Conservation (phyloP, 2,888 invertebrate species). For the Drosophila cracens region DNA sequence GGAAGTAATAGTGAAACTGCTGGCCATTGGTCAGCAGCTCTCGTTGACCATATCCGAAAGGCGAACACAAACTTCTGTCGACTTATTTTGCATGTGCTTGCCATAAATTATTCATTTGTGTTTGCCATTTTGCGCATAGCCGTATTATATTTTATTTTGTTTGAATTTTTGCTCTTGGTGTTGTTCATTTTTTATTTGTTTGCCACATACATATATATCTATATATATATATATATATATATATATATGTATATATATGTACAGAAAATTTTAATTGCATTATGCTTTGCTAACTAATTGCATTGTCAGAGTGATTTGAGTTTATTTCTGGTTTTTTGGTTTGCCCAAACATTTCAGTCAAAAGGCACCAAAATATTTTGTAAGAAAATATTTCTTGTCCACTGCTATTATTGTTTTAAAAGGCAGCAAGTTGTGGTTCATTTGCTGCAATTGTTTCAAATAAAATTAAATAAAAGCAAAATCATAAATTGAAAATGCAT, state of each 20-base stretch:
- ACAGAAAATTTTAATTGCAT: constrained; percentile 48
- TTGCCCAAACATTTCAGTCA: constrained; percentile 50
- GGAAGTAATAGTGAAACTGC: constrained; percentile 6
- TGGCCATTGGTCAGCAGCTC: constrained; percentile 43
- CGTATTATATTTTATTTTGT: constrained; percentile 48
- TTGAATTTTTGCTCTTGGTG: constrained; percentile 14
- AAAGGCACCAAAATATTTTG: constrained; percentile 37
- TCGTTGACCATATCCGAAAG: constrained; percentile 20
- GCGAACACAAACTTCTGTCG: constrained; percentile 43
- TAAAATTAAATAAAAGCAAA: constrained; percentile 4
- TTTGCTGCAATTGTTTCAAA: constrained; percentile 17
- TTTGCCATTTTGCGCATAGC: constrained; percentile 49
- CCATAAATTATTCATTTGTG: constrained; percentile 71
- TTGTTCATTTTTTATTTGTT: constrained; percentile 2
- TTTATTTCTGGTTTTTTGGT: neutral
- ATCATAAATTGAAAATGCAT: constrained; percentile 32
- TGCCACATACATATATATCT: constrained; percentile 1
- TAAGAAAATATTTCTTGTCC: neutral
- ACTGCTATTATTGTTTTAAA: constrained; percentile 8
- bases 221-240: constrained; percentile 28
- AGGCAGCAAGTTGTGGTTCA: constrained; percentile 33
- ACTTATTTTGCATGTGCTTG: constrained; percentile 56
- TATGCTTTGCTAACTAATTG: constrained; percentile 59
- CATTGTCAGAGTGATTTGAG: constrained; percentile 34
- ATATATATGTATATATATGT: constrained; percentile 16